Conservation (phyloP, 2,888 invertebrate genomes). For the Rambutsinella grinnellia region DNA sequence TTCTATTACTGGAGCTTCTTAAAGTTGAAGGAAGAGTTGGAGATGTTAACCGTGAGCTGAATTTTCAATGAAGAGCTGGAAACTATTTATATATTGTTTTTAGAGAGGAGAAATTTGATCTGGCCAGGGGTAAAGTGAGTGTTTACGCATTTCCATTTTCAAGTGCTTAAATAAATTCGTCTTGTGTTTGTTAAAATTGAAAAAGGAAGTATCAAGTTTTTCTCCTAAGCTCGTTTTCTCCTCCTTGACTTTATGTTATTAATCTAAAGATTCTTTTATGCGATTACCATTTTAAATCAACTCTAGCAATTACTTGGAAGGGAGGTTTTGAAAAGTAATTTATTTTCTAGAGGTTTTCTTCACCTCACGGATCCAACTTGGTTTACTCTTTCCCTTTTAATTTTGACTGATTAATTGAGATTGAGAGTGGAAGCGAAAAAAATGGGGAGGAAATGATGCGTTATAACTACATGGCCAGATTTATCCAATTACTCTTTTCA, state of each 20-base stretch:
- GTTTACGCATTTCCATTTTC: background rate
- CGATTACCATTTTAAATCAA: background rate
- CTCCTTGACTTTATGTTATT: conserved; percentile 1
- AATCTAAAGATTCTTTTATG: conserved; percentile 12
- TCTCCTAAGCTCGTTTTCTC: background rate
- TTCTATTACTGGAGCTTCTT: background rate
- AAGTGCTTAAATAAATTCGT: background rate
- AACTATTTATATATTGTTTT: background rate
- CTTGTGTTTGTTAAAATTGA: background rate
- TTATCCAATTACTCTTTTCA: background rate
- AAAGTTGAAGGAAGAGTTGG: background rate
- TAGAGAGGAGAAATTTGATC: background rate
- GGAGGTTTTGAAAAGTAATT: background rate
- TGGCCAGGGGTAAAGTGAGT: background rate
- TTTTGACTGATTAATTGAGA: conserved; percentile 3
- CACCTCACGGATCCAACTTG: background rate
- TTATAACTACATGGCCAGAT: background rate
- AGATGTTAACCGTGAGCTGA: background rate
- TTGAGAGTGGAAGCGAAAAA: background rate
- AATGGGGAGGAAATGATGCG: background rate
- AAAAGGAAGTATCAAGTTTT: conserved; percentile 19
- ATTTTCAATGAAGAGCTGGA: background rate
- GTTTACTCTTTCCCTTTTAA: background rate
- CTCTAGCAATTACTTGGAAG: background rate
- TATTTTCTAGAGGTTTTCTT: background rate